These are phyloP conservation scores for Paracentrotus lividus DNA, from an alignment of 53 echinoderm and acorn worm species.

Conservation along the genomic window DNA sequence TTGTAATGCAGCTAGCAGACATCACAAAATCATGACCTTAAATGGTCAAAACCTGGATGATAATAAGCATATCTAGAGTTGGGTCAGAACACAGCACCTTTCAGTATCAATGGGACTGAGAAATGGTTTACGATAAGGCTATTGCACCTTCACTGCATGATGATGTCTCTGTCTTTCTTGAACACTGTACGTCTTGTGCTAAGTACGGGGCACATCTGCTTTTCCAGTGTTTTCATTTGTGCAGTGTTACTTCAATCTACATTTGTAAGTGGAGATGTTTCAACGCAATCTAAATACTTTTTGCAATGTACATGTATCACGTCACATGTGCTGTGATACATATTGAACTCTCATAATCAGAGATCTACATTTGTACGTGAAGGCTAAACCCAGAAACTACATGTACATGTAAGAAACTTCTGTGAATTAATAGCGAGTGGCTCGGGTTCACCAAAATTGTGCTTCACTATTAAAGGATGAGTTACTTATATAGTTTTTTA, in stretches of 20 bases:
- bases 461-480: too few species aligned
- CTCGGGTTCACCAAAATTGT: too few species aligned
- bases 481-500: too few species aligned
- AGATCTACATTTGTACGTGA: too few species aligned
- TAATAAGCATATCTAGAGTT: too few species aligned
- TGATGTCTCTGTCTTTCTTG: conserved; percentile 8
- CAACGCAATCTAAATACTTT: not conserved
- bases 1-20: not conserved
- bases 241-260: conserved; percentile 32
- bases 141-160: not conserved
- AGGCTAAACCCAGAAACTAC: too few species aligned
- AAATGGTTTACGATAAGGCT: not conserved
- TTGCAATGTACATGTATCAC: not conserved
- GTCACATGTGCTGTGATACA: not conserved
- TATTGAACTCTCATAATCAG: too few species aligned
- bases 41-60: conserved; percentile 12
- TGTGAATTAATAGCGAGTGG: too few species aligned
- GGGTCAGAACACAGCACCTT: conserved; percentile 51
- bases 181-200: conserved; percentile 9
- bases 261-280: not conserved
- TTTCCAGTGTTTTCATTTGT: not conserved
- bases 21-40: conserved; percentile 13
- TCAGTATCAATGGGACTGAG: conserved; percentile 39
- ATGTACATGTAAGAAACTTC: too few species aligned
- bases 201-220: conserved; percentile 2